phyloP scores from a whole-genome alignment of 1,140 invertebrate genomes.

The Luehdorfia chinensis region DNA sequence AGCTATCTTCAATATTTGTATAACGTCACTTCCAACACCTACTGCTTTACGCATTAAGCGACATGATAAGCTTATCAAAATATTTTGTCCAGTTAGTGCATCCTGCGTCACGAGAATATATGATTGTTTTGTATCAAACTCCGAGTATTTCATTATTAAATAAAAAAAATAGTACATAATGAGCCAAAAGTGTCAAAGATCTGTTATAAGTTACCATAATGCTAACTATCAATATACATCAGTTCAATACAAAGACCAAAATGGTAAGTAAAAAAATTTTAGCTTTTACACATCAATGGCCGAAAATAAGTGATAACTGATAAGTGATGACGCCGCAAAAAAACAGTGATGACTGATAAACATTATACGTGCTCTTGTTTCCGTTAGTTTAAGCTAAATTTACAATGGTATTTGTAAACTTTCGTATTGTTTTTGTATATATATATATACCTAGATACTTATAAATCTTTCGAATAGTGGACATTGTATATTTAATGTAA shows the following conservation, averaged over 20 bases:
- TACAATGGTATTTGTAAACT: too few species aligned
- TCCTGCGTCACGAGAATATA: constrained; percentile 13
- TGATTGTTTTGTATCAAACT: constrained; percentile 13
- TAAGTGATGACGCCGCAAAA: too few species aligned
- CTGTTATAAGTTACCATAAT: constrained; percentile 50
- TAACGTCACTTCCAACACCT: constrained; percentile 12
- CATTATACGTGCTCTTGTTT: too few species aligned
- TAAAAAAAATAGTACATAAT: constrained; percentile 31
- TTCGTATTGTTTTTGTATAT: too few species aligned
- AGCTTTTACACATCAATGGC: not conserved
- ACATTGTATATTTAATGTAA: too few species aligned
- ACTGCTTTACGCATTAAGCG: constrained; percentile 10
- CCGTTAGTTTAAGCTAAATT: too few species aligned
- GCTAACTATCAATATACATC: constrained; percentile 57
- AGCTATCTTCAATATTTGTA: constrained; percentile 8
- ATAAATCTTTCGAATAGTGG: too few species aligned
- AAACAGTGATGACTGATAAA: too few species aligned
- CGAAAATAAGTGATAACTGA: constrained; percentile 1
- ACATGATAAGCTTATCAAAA: constrained; percentile 40
- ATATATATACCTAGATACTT: too few species aligned
- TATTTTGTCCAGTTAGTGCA: constrained; percentile 22
- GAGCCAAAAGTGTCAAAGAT: constrained; percentile 36
- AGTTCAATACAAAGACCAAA: constrained; percentile 51
- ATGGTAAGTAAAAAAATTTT: constrained; percentile 42
- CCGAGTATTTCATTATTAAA: constrained; percentile 12